phyloP scores from a whole-genome alignment of 2,797 vertebrate genomes.

The Ptychadena robeensis region DNA sequence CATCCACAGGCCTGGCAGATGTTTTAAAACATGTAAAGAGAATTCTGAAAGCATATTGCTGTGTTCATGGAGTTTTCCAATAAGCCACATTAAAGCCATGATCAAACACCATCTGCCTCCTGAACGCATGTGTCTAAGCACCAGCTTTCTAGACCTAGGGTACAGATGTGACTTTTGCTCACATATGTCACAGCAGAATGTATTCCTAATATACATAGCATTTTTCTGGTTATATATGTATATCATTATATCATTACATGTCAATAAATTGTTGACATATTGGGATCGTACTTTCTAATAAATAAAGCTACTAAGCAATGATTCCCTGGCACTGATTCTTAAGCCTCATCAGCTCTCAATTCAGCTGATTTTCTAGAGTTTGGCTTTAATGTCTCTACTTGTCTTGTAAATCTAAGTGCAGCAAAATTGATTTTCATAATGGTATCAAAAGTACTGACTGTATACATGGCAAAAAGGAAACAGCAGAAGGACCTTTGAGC shows the following conservation, averaged over 20 bases:
- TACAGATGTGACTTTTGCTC: slow-evolving; percentile 22
- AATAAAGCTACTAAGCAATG: neutral
- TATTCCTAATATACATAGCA: neutral
- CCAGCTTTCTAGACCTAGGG: too few species aligned
- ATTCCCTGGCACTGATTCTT: too few species aligned
- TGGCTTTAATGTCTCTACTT: slow-evolving; percentile 8
- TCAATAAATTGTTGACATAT: slow-evolving; percentile 16
- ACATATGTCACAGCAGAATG: slow-evolving; percentile 14
- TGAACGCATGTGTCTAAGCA: neutral
- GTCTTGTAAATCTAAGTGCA: slow-evolving; percentile 37
- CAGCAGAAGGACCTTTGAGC: slow-evolving; percentile 28
- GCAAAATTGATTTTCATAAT: slow-evolving; percentile 58
- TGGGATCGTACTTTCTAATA: neutral
- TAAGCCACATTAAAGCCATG: too few species aligned
- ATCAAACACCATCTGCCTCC: too few species aligned
- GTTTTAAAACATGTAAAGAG: too few species aligned
- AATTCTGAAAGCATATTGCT: too few species aligned
- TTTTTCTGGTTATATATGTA: neutral
- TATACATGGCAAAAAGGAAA: slow-evolving; percentile 37
- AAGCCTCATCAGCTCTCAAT: neutral
- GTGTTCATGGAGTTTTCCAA: too few species aligned
- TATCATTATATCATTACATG: slow-evolving; percentile 16
- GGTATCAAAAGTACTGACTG: slow-evolving; percentile 42
- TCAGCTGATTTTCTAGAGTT: neutral
- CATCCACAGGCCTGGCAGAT: too few species aligned